phyloP scores from a whole-genome alignment of 2,888 invertebrate genomes.

The Epiblema foenella region DNA sequence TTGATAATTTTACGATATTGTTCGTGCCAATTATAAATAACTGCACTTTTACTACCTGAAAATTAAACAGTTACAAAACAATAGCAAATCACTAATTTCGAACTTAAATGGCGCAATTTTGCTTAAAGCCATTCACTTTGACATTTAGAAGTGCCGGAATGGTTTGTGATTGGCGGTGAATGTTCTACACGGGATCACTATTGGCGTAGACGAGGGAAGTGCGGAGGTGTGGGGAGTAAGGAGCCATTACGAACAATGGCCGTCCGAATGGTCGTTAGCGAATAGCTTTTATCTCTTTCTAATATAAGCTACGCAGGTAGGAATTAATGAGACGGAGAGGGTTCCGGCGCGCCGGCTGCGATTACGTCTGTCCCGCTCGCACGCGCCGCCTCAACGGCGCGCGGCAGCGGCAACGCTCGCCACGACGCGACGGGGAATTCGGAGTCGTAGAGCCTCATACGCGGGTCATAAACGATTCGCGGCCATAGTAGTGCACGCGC shows the following conservation, averaged over 20 bases:
- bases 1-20: conserved; percentile 26
- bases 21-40: conserved; percentile 34
- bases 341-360: conserved; percentile 73
- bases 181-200: conserved; percentile 84
- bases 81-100: conserved; percentile 50
- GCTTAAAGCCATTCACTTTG: conserved; percentile 80
- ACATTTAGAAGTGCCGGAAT: conserved; percentile 84
- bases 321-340: conserved; percentile 84
- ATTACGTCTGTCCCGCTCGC: conserved; percentile 68
- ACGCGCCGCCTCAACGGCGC: conserved; percentile 78
- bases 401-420: conserved; percentile 84
- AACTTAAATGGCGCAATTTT: conserved; percentile 67
- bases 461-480: conserved; percentile 94
- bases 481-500: conserved; percentile 86
- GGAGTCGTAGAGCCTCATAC: conserved; percentile 94
- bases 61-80: conserved; percentile 45
- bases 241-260: conserved; percentile 84
- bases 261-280: conserved; percentile 82
- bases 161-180: conserved; percentile 85
- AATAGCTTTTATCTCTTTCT: conserved; percentile 86
- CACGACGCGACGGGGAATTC: conserved; percentile 90
- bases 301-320: conserved; percentile 83
- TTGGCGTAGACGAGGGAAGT: conserved; percentile 78
- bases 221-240: conserved; percentile 76
- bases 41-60: conserved; percentile 37